Base-by-base conservation (phyloP, 2,797 vertebrate species). In the Tiaroga cobitis region DNA sequence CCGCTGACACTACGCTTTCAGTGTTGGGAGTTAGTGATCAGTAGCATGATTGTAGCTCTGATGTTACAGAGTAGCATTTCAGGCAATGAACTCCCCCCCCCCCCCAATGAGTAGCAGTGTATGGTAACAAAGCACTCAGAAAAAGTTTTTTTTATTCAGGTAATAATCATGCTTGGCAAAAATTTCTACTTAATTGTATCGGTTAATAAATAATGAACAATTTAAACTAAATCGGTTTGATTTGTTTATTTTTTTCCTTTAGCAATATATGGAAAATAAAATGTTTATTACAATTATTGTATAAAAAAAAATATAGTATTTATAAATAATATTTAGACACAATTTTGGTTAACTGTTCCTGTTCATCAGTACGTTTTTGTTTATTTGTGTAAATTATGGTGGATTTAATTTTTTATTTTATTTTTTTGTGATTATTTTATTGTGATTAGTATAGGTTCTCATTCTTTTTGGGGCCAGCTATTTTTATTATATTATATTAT, bases 31-130 rank as follows among this genome's bases (percentile, higher is more conserved):
- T 81, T 56, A 81, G 80, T 39, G 80, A 81, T 54, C 41, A 85
- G 74, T n/a, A 56, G 49, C n/a, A 5, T 78, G 74, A 78, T 37
- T 54, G 46, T 18, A 46, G 37, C 85, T 89, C 41, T 85, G 72
- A 65, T 85, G 59, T 68, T 81, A 81, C 56, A 39, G 19, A 39
- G 54, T 41, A 41, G 54, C n/a, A 80, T 67, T 80, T 80, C 26
- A 21, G 49, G 19, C 41, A 65, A 65, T 34, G 5, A 13, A 3
- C 77, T 49, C 6, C 21, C 21, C 21, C 59, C 24, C 4, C 24
- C 21, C 21, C 59, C 24, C 4, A 10, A 61, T 61, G n/a, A 13
- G n/a, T 61, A n/a, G 2, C n/a, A 61, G n/a, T 61, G 10, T 61
- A 13, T 61, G 59, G n/a, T 26, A 61, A 13, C 10, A 5, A 13